Base-by-base conservation (phyloP, 2,113 vertebrate genomes). In the Pantherophis guttatus region DNA sequence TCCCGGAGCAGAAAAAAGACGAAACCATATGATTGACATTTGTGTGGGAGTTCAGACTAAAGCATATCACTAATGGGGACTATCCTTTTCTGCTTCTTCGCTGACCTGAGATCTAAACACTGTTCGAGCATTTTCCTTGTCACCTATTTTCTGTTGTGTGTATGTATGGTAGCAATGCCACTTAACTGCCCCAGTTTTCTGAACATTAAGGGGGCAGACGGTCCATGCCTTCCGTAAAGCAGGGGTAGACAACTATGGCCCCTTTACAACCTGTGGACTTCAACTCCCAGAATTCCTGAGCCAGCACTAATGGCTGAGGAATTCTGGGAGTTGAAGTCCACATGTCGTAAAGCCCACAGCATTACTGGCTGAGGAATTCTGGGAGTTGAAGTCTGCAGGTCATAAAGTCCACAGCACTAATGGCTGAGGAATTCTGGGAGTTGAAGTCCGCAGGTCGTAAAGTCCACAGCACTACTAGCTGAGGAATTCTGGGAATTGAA, bases 181-280 rank as follows among this genome's bases (percentile, higher is more conserved):
- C 8, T 33, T 48, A 58, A 39, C 13, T 86, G 15, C 53, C 55
- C 24, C 44, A 58, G 39, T 29, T 59, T 24, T 17, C 23, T 50
- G 8, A 48, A 59, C 19, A 91, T 48, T n/a, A 2, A 50, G 48
- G 21, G 94, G 95, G 93, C 87, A 86, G 88, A 93, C 94, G 91
- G 93, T 96, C 91, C 58, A 88, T 94, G 94, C 94, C 55, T 97
- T 95, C 96, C 2, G 24, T 26, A 29, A 65, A 65, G 59, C 10
- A 65, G 11, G 59, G 26, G 11, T 65, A 11, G 59, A 29, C 26
- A 65, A 13, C 8, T 65, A 65, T 65, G 59, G 26, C 10, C 26
- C 26, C 59, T 65, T 65, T 29, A 65, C 10, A 1, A 65, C 10
- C 59, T 65, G 1, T 29, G 59, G 59, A 65, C 59, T 65, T 65